A percentile compares a stretch with the other conserved stretches of the same genome.
These are phyloP conservation scores for Pomatostomus ruficeps DNA, from an alignment of 2,113 vertebrate genomes.

Conservation along the genomic window DNA sequence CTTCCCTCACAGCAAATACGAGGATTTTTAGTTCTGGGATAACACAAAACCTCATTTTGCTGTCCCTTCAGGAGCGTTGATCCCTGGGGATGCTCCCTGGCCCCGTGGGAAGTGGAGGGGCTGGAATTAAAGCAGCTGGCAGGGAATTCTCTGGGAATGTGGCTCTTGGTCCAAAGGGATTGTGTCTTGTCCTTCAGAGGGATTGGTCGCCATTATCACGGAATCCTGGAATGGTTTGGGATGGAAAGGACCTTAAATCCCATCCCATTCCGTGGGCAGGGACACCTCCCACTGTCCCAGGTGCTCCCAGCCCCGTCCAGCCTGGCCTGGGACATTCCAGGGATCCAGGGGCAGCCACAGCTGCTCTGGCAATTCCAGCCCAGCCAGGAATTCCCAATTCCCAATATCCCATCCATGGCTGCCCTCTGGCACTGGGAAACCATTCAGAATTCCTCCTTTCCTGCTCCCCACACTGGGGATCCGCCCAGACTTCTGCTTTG, in stretches of 20 bases:
- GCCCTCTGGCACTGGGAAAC: neutral
- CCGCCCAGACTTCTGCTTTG: rapidly evolving
- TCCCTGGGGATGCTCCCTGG: neutral
- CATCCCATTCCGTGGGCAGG: neutral
- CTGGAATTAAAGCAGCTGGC: neutral
- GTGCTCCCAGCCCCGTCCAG: neutral
- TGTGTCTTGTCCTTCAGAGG: neutral
- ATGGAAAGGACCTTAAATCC: neutral
- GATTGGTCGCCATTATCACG: neutral
- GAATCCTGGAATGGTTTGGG: neutral
- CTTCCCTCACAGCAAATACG: rapidly evolving
- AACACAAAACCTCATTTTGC: neutral
- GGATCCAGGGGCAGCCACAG: neutral
- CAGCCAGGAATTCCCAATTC: neutral
- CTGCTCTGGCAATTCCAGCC: neutral
- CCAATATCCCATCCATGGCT: neutral
- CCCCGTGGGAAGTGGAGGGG: neutral
- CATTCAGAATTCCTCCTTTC: neutral
- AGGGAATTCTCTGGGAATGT: neutral
- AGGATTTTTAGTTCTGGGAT: neutral
- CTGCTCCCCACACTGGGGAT: too few species aligned
- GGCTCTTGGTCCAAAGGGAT: neutral
- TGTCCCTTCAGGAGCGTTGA: neutral
- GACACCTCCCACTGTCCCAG: neutral
- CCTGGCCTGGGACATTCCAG: neutral